Base-by-base conservation (phyloP, 2,113 vertebrate genomes). In the Phrynocephalus versicolor region DNA sequence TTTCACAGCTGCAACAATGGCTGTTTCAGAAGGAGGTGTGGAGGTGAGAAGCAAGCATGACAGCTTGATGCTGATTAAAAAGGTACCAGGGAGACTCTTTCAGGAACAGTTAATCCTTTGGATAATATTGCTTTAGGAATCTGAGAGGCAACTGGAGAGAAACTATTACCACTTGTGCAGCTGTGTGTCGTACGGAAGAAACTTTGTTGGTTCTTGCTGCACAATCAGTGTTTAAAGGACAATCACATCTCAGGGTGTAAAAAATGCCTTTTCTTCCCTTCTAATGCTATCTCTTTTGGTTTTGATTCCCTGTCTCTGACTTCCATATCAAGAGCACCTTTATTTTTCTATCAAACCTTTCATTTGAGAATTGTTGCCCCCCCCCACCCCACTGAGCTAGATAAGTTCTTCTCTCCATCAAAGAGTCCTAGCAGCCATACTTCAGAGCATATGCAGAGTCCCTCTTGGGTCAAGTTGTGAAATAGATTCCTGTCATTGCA, bases 71-170 rank as follows among this genome's bases (percentile, higher is more conserved):
- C 41, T 55, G 65, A 81, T 70, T 81, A 81, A 81, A 70, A 81
- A 30, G 45, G 39, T 45, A 75, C 18, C 30, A 75, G 58, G 64
- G 30, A 45, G 51, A 75, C 25, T 45, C 15, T 65, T 83, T 83
- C 71, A 64, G 27, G 71, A 75, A 83, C 82, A 83, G 71, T 33
- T 75, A 83, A 74, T 83, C 71, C 58, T 75, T 81, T 35, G 70
- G 58, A 83, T 75, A 83, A 83, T 75, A 83, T 83, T 83, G 57
- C 35, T 60, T 25, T 37, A 74, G 71, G 57, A 62, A 71, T 37
- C 25, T 83, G 37, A 37, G 82, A 83, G 9, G 57, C 37, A 74
- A 41, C 64, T 18, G 9, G 57, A 45, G 18, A 75, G 30, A 75
- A 83, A 60, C 15, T n/a, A 64, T 64, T 62, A 83, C 57, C 2